Evolutionary conservation across 2,113 vertebrate species (phyloP).

Genomic region (Gasterosteus nipponicus): DNA sequence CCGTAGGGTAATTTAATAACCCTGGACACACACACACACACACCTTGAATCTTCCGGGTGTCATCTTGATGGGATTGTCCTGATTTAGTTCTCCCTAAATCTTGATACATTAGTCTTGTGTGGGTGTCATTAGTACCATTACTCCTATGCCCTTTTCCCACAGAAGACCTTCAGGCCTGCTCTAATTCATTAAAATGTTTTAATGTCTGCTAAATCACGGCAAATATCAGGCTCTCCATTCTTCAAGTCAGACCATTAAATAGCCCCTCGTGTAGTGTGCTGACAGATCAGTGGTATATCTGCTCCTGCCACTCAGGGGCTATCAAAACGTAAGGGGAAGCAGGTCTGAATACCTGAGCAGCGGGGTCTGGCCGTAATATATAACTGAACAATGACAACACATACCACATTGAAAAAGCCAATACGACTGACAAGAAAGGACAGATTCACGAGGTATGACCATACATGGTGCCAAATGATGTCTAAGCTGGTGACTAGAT

Average conservation of each 20-base stretch:
- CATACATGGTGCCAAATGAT: slow-evolving; percentile 64
- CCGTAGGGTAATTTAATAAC: slow-evolving; percentile 25
- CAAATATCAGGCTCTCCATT: slow-evolving; percentile 69
- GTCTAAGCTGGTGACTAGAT: slow-evolving; percentile 71
- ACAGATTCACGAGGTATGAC: slow-evolving; percentile 66
- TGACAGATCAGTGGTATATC: slow-evolving; percentile 58
- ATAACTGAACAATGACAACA: slow-evolving; percentile 63
- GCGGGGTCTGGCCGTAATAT: slow-evolving; percentile 42
- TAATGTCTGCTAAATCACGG: slow-evolving; percentile 75
- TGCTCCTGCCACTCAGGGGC: slow-evolving; percentile 37
- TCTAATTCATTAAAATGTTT: slow-evolving; percentile 76
- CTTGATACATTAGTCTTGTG: slow-evolving; percentile 68
- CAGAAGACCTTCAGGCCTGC: slow-evolving; percentile 60
- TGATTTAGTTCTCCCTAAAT: slow-evolving; percentile 69
- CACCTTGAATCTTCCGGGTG: slow-evolving; percentile 24
- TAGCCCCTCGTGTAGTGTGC: slow-evolving; percentile 54
- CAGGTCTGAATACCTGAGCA: slow-evolving; percentile 68
- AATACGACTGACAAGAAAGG: slow-evolving; percentile 63
- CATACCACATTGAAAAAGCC: slow-evolving; percentile 35
- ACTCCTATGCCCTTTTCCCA: slow-evolving; percentile 68
- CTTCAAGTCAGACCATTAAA: slow-evolving; percentile 64
- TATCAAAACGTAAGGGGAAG: slow-evolving; percentile 41
- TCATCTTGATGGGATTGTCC: slow-evolving; percentile 64
- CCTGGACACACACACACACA: not conserved
- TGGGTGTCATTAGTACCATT: slow-evolving; percentile 69